Percentiles rank a stretch among this genome's conserved stretches.
phyloP scores from a whole-genome alignment of 2,113 vertebrate species.

The Pterocles burchelli region DNA sequence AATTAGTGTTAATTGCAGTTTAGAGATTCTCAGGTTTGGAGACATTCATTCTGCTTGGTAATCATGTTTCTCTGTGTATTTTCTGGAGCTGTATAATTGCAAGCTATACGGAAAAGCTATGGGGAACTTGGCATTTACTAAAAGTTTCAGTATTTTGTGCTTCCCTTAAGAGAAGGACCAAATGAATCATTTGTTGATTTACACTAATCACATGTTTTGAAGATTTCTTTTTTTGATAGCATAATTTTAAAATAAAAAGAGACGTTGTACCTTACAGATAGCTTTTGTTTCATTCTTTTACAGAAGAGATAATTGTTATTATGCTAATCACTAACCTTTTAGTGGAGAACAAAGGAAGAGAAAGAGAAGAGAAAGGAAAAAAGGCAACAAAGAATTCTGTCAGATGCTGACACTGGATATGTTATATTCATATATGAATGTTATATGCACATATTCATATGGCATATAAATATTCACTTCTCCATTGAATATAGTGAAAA shows the following conservation, averaged over 20 bases:
- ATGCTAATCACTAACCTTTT: background rate
- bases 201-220: background rate
- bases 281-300: background rate
- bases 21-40: background rate
- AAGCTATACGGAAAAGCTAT: background rate
- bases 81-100: background rate
- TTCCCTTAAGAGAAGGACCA: background rate
- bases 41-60: background rate
- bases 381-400: background rate
- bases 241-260: background rate
- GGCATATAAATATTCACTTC: background rate
- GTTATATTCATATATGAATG: background rate
- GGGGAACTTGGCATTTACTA: background rate
- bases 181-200: background rate
- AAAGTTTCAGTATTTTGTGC: background rate
- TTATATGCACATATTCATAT: background rate
- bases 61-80: background rate
- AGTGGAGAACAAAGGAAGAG: background rate
- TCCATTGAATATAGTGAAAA: background rate
- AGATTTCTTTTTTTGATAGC: background rate
- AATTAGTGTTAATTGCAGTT: background rate
- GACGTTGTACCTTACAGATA: background rate
- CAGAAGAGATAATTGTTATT: background rate
- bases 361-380: background rate
- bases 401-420: background rate